phyloP scores from a whole-genome alignment of 2,888 invertebrate species.

The Microdon myrmicae region DNA sequence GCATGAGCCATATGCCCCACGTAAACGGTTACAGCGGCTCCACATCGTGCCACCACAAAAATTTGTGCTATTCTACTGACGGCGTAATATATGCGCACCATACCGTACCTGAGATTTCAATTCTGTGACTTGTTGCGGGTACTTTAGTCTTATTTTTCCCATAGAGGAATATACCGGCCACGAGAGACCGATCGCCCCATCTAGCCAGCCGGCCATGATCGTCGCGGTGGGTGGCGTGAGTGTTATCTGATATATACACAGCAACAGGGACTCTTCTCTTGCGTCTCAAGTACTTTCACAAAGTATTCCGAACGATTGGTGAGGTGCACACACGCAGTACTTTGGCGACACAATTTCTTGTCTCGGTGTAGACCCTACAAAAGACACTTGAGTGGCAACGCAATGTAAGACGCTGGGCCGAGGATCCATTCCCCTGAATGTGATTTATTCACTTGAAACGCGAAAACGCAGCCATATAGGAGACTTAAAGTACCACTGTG shows the following conservation, averaged over 20 bases:
- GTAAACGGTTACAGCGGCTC: constrained; percentile 30
- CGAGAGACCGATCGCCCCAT: constrained; percentile 18
- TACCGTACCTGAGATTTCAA: constrained; percentile 49
- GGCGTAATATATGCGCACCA: constrained; percentile 45
- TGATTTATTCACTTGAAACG: constrained; percentile 47
- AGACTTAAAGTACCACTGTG: constrained; percentile 33
- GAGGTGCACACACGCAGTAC: constrained; percentile 25
- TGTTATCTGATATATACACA: constrained; percentile 47
- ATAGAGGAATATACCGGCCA: no score
- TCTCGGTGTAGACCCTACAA: constrained; percentile 35
- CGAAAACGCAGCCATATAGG: constrained; percentile 46
- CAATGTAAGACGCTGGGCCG: constrained; percentile 39
- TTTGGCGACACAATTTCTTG: constrained; percentile 33
- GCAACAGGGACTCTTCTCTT: constrained; percentile 42
- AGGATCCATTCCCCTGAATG: constrained; percentile 42
- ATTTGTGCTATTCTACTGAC: neutral
- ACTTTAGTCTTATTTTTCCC: constrained; percentile 24
- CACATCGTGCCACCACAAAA: constrained; percentile 8
- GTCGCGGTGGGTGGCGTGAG: constrained; percentile 49
- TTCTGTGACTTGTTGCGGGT: constrained; percentile 32
- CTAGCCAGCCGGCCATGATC: constrained; percentile 30
- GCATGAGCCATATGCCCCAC: constrained; percentile 41
- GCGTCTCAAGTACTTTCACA: constrained; percentile 32
- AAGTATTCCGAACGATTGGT: no score
- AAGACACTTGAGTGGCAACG: constrained; percentile 29